Percentiles rank a stretch among this genome's conserved stretches.
These are phyloP conservation scores for Setophaga coronata DNA, from an alignment of 2,113 vertebrate species.

Conservation along the genomic window DNA sequence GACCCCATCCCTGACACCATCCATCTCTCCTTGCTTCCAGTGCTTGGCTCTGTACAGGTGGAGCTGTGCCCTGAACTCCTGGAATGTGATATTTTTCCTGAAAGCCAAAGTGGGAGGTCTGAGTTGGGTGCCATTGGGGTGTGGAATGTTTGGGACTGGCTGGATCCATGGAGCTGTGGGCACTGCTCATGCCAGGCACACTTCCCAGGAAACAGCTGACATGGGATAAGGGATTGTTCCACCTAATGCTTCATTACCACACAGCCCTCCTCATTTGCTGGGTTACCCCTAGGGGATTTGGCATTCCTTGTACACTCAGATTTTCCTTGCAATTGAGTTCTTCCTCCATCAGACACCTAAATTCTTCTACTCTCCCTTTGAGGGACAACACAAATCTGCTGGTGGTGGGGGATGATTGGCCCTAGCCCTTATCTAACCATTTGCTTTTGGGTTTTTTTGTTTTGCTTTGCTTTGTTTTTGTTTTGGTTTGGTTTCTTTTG, in stretches of 20 bases:
- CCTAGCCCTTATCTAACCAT: not conserved
- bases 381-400: not conserved
- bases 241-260: not conserved
- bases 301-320: not conserved
- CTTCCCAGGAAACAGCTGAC: not conserved
- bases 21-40: not conserved
- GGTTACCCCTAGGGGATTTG: not conserved
- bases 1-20: not conserved
- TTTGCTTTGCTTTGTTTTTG: not conserved
- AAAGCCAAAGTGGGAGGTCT: not conserved
- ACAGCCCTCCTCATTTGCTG: not conserved
- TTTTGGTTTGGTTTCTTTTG: not conserved
- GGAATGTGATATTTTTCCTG: not conserved
- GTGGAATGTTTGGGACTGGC: not conserved
- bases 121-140: not conserved
- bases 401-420: rapidly evolving
- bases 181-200: rapidly evolving
- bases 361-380: not conserved
- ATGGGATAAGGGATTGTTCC: not conserved
- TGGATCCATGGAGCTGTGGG: not conserved
- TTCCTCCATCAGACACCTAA: not conserved
- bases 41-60: not conserved
- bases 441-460: not conserved
- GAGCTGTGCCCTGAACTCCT: not conserved
- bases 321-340: not conserved